phyloP scores from a whole-genome alignment of 2,888 invertebrate species.

The Morpho deidamia region DNA sequence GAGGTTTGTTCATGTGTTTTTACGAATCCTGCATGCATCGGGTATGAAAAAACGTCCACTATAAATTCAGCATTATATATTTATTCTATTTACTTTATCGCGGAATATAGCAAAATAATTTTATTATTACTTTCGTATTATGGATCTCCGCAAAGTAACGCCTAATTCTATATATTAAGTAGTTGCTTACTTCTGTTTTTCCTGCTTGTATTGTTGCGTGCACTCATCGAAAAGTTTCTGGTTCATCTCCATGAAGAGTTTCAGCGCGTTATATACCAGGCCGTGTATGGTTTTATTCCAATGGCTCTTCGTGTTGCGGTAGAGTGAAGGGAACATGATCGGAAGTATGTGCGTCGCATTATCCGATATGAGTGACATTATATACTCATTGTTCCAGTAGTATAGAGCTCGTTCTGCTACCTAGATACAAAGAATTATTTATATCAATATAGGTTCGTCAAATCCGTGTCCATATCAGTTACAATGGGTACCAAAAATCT shows the following conservation, averaged over 20 bases:
- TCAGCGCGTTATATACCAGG: conserved; percentile 99
- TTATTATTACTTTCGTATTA: no score
- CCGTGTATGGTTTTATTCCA: conserved; percentile 99
- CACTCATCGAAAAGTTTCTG: conserved; percentile 99
- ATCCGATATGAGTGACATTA: conserved; percentile 98
- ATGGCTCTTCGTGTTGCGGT: conserved; percentile 99
- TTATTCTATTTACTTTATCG: no score
- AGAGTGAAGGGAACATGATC: conserved; percentile 99
- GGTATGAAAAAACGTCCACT: no score
- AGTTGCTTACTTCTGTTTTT: conserved; percentile 84
- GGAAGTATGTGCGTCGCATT: conserved; percentile 98
- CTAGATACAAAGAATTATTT: conserved; percentile 56
- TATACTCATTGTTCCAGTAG: conserved; percentile 99
- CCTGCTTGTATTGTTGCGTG: conserved; percentile 94
- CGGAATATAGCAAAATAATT: no score
- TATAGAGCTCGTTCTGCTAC: conserved; percentile 99
- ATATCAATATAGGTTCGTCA: no score
- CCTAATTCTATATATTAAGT: no score
- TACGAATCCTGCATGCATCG: no score
- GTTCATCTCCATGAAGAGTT: conserved; percentile 99
- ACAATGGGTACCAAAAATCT: no score
- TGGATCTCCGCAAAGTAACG: no score
- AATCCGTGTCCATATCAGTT: no score
- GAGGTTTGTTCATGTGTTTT: no score
- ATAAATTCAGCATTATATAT: no score